Conservation (phyloP, 2,797 vertebrate genomes). For the Valencia hispanica region DNA sequence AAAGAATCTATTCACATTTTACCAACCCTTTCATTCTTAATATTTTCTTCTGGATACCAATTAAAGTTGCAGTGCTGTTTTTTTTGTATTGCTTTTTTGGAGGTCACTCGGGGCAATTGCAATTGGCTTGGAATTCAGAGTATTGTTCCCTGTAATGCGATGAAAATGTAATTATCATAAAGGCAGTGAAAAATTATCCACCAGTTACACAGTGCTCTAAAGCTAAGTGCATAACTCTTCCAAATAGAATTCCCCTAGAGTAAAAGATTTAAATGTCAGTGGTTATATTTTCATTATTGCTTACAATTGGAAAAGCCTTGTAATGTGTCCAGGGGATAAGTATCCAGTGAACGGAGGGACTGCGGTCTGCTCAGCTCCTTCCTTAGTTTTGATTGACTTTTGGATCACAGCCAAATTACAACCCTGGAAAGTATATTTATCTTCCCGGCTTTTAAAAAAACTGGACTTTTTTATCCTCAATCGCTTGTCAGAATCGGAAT, state of each 20-base stretch:
- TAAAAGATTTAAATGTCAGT: slow-evolving; percentile 16
- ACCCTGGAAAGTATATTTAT: slow-evolving; percentile 63
- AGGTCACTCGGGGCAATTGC: background rate
- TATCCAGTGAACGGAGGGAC: slow-evolving; percentile 34
- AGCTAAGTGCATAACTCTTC: background rate
- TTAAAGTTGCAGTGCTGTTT: background rate
- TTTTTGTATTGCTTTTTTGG: background rate
- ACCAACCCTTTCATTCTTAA: background rate
- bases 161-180: background rate
- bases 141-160: background rate
- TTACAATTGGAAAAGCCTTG: slow-evolving; percentile 43
- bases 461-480: slow-evolving; percentile 34
- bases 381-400: slow-evolving; percentile 59
- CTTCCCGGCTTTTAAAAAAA: slow-evolving; percentile 46
- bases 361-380: slow-evolving; percentile 39
- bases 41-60: background rate
- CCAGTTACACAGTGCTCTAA: background rate
- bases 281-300: slow-evolving; percentile 45
- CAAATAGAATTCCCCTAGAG: slow-evolving; percentile 3
- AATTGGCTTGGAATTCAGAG: background rate
- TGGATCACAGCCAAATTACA: slow-evolving; percentile 51
- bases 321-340: slow-evolving; percentile 27
- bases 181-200: background rate
- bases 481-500: slow-evolving; percentile 37
- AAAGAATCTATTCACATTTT: background rate